Evolutionary conservation across 2,888 invertebrate species (phyloP).

Genomic region (Andrena hattorfiana): DNA sequence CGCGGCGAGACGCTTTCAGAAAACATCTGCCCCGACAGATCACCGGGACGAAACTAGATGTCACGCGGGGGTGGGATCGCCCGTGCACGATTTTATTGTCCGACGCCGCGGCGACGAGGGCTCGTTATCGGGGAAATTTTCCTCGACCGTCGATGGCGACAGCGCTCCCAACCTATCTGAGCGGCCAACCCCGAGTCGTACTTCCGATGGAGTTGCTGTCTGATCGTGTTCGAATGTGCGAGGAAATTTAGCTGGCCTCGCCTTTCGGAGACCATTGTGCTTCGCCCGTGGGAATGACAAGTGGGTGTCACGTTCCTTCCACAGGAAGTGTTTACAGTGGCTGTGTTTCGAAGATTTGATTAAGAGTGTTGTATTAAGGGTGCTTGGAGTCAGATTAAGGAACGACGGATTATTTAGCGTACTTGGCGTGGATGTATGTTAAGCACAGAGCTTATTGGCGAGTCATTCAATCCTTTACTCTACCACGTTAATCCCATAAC

Average conservation of each 20-base stretch:
- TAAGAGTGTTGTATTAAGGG: neutral
- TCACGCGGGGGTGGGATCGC: conserved; percentile 32
- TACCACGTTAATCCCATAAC: conserved; percentile 10
- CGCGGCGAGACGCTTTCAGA: conserved; percentile 66
- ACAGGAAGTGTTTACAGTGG: too few relatives aligned
- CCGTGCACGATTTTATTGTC: conserved; percentile 40
- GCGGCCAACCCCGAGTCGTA: too few relatives aligned
- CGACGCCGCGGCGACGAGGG: conserved; percentile 12
- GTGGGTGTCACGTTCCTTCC: too few relatives aligned
- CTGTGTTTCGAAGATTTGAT: too few relatives aligned
- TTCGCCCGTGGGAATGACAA: too few relatives aligned
- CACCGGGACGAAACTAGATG: conserved; percentile 44
- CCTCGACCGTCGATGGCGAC: neutral
- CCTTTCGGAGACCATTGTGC: too few relatives aligned
- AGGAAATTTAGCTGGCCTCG: too few relatives aligned
- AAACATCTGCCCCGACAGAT: conserved; percentile 70
- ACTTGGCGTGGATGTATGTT: neutral
- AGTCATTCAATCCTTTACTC: neutral
- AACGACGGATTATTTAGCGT: conserved; percentile 1
- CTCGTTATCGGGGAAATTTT: conserved; percentile 3
- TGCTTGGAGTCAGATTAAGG: neutral
- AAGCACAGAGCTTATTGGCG: neutral
- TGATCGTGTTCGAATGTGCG: too few relatives aligned
- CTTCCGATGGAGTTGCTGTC: too few relatives aligned
- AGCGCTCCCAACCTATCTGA: too few relatives aligned